Base-by-base conservation (phyloP, 2,888 invertebrate genomes). In the Leucophora obtusa region DNA sequence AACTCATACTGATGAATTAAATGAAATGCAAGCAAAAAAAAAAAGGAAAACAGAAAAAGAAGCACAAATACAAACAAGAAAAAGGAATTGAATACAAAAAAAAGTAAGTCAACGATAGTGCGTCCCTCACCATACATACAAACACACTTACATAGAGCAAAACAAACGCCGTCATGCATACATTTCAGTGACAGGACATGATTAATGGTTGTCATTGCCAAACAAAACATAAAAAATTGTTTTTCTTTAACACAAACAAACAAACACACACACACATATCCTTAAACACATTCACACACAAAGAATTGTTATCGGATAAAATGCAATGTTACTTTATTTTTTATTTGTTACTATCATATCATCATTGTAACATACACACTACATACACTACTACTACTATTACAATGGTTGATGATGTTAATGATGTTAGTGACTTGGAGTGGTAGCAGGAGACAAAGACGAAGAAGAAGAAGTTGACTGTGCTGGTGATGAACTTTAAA, bases 181-280 rank as follows among this genome's bases (percentile, higher is more conserved):
- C 83, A 85, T 86, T 86, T 85, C 84, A 85, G 85, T 90, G 91
- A 89, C 90, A 90, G 90, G 87, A 87, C 89, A 91, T 90, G 90
- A 90, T 90, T 90, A 90, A 90, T 90, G 90, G 90, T 89, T 90
- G 90, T 90, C 91, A 90, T 87, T 89, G 87, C 85, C 86, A 85
- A 83, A 82, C 76, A 83, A 84, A 84, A 82, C 79, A 83, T 76
- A 82, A 83, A 79, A 82, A 82, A 82, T 80, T 81, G 70, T 70
- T 81, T 81, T 77, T 74, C 69, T 75, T 70, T 76, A 69, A 59
- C 58, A 65, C 73, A 43, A 60, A 77, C 65, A 72, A 43, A 50
- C 17, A 71, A 58, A 69, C 21, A 58, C 38, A 51, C 11, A 73
- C 47, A 68, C 28, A 53, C 11, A 50, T 66, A 66, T 70, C 63